phyloP scores from a whole-genome alignment of 2,888 invertebrate species.

The Zhuqinia jingwanae region DNA sequence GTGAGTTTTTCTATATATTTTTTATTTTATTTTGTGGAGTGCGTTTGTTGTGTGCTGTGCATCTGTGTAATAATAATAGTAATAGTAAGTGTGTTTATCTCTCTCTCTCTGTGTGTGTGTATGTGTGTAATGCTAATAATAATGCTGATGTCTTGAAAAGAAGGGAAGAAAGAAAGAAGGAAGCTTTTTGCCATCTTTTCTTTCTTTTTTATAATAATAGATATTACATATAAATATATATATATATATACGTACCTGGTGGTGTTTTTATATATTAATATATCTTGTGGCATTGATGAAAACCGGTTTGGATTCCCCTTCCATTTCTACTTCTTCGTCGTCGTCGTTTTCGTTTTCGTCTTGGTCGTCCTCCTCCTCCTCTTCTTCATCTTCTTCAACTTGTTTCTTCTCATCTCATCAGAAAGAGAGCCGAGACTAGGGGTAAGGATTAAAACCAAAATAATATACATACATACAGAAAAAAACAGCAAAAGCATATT shows the following conservation, averaged over 20 bases:
- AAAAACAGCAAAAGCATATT: constrained; percentile 26
- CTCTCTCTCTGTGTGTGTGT: not conserved
- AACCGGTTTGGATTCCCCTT: constrained; percentile 59
- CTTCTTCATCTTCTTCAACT: constrained; percentile 46
- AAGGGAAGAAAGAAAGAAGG: no score
- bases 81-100: not conserved
- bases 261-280: constrained; percentile 13
- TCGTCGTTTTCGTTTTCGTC: not conserved
- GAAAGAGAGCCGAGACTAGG: constrained; percentile 34
- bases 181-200: constrained; percentile 35
- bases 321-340: constrained; percentile 19
- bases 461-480: constrained; percentile 6
- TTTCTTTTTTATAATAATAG: not conserved
- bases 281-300: constrained; percentile 49
- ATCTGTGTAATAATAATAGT: not conserved
- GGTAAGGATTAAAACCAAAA: constrained; percentile 29
- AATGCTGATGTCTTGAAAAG: constrained; percentile 20
- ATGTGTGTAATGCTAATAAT: not conserved
- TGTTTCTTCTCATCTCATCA: constrained; percentile 68
- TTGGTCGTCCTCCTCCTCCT: not conserved
- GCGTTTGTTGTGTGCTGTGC: constrained; percentile 2
- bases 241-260: constrained; percentile 16
- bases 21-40: not conserved
- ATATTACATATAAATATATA: not conserved
- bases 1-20: no score